A percentile compares a stretch with the other conserved stretches of the same genome.
Evolutionary conservation across 2,797 vertebrate species (phyloP).

Genomic region (Sebastolobus alascanus): DNA sequence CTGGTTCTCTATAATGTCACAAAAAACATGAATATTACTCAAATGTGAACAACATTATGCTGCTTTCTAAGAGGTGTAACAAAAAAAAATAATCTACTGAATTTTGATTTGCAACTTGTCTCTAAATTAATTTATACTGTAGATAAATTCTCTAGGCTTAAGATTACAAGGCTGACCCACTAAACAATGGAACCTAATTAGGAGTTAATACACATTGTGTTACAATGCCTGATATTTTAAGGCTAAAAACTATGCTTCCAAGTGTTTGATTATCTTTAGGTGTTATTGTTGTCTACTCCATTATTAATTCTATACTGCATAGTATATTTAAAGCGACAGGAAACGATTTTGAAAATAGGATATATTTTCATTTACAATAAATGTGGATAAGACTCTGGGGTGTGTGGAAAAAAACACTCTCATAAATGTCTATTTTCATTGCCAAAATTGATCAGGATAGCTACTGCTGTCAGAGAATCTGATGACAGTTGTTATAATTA

Average conservation of each 20-base stretch:
- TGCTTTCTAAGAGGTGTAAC: constrained; percentile 4
- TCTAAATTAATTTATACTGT: constrained; percentile 1
- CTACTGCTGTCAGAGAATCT: constrained; percentile 32
- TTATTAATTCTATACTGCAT: constrained; percentile 40
- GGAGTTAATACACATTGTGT: constrained; percentile 19
- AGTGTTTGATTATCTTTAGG: constrained; percentile 11
- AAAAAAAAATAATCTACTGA: neutral
- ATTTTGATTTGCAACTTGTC: constrained; percentile 8
- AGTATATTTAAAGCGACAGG: constrained; percentile 26
- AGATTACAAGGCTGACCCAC: constrained; percentile 7
- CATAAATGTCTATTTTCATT: constrained; percentile 39
- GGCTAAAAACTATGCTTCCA: constrained; percentile 14
- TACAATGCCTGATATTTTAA: constrained; percentile 8
- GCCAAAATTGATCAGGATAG: neutral
- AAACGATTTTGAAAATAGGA: constrained; percentile 36
- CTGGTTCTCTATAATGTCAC: constrained; percentile 49
- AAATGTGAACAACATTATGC: neutral
- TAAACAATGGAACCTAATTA: constrained; percentile 18
- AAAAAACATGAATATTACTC: neutral
- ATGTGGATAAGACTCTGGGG: constrained; percentile 7
- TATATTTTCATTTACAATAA: constrained; percentile 32
- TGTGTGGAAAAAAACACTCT: constrained; percentile 23
- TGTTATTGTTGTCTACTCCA: constrained; percentile 3
- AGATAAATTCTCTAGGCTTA: constrained; percentile 19
- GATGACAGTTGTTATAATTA: neutral